Base-by-base conservation (phyloP, 2,888 invertebrate species). In the Meiosimyza platycephala region DNA sequence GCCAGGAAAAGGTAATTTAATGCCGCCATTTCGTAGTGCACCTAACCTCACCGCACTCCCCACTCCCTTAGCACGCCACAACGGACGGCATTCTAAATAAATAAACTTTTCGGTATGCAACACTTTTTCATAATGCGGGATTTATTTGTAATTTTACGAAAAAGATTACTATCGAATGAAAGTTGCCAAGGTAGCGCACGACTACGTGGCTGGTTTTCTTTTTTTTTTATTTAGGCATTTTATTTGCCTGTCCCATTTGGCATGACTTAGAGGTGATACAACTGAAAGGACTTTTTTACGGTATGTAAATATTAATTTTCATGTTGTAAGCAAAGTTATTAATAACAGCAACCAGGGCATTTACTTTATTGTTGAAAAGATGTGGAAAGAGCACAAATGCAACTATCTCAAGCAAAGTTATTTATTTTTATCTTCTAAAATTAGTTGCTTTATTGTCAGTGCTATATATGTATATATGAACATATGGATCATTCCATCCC, bases 1-100 rank as follows among this genome's bases (percentile, higher is more conserved):
- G 77, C 76, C 75, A 76, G 74, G 12, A 16, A 40, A 62, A 69
- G 60, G 73, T 76, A 85, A 84, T 85, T 84, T 84, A 83, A 83
- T 83, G 84, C 81, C 72, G 68, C 55, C 54, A 33, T 50, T 63
- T 63, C 55, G 40, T 57, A 62, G 66, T 33, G 33, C 59, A 54
- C 15, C 54, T 12, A 16, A 15, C 16, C 54, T 15, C 6, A n/a
- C 54, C 54, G 54, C 54, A 22, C 2, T 12, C 54, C 16, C 54
- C 16, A 6, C 12, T 22, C 18, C 16, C 55, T 55, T 15, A n/a
- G 54, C 54, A n/a, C 54, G 54, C 54, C 54, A 18, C 18, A 60
- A 18, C 63, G 33, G 33, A 33, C 57, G 52, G 67, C 55, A 18
- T 40, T 12, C 63, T 62, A 18, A 54, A 62, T 57, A 74, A 74